A percentile compares a stretch with the other conserved stretches of the same genome.
These are phyloP conservation scores for Polyergus mexicanus DNA, from an alignment of 1,140 invertebrate genomes.

Conservation along the genomic window DNA sequence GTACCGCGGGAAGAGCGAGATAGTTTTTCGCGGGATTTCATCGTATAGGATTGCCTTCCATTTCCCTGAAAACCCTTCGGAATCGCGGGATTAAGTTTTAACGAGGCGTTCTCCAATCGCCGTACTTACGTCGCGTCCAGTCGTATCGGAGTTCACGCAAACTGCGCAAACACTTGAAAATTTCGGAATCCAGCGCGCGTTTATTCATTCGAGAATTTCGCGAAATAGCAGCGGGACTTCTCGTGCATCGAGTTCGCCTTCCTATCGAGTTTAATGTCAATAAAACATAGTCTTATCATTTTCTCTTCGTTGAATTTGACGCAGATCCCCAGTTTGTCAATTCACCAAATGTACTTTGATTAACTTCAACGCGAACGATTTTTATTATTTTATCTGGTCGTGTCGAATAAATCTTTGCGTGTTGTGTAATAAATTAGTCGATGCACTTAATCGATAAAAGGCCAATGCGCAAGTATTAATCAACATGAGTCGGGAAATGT, in stretches of 20 bases:
- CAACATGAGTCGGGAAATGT: constrained; percentile 61
- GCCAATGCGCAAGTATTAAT: constrained; percentile 53
- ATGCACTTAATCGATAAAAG: constrained; percentile 48
- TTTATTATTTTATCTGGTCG: constrained; percentile 29
- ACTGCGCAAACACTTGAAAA: constrained; percentile 32
- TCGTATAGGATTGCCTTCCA: constrained; percentile 40
- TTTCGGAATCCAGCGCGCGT: background rate
- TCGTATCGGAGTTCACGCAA: constrained; percentile 6
- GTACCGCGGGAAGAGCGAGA: constrained; percentile 23
- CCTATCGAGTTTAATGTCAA: background rate
- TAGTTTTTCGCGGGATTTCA: constrained; percentile 55
- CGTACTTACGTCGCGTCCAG: constrained; percentile 32
- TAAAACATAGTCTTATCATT: background rate
- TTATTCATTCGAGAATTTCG: constrained; percentile 34
- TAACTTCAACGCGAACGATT: background rate
- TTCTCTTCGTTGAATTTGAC: background rate
- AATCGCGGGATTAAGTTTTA: constrained; percentile 66
- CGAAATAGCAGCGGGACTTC: background rate
- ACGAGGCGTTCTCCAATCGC: constrained; percentile 60
- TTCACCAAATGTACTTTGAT: background rate
- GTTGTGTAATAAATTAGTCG: constrained; percentile 41
- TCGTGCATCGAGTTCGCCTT: background rate
- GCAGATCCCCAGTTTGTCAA: background rate
- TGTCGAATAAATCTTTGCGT: constrained; percentile 52
- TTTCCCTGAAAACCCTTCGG: constrained; percentile 46